Evolutionary conservation across 1,140 invertebrate species (phyloP).

Genomic region (Zaprionus inermis): DNA sequence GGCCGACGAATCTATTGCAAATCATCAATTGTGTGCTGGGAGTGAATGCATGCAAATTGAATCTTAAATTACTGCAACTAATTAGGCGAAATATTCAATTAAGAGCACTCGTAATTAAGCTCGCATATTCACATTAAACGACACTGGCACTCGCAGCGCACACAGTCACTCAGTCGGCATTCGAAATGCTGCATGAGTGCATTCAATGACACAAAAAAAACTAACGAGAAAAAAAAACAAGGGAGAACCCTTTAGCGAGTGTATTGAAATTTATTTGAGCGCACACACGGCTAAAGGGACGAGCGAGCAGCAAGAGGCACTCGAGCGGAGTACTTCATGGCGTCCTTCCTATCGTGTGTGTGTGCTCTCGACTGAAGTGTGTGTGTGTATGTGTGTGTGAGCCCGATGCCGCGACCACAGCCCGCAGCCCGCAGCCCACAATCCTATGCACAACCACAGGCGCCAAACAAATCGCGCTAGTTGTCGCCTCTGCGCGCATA

Average conservation of each 20-base stretch:
- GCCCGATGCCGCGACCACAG: neutral
- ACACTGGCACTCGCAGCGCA: slow-evolving; percentile 29
- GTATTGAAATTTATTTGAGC: slow-evolving; percentile 50
- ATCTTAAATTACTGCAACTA: slow-evolving; percentile 10
- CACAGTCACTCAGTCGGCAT: slow-evolving; percentile 24
- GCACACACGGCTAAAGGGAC: slow-evolving; percentile 24
- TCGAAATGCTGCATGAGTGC: slow-evolving; percentile 30
- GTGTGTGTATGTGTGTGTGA: neutral
- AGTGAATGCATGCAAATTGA: neutral
- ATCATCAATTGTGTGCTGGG: neutral
- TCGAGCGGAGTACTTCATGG: neutral
- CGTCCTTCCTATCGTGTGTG: slow-evolving; percentile 27
- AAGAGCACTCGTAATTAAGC: slow-evolving; percentile 38
- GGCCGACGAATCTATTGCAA: no score
- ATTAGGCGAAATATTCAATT: slow-evolving; percentile 28
- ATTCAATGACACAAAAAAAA: slow-evolving; percentile 28
- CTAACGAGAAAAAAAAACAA: slow-evolving; percentile 27
- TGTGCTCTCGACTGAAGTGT: slow-evolving; percentile 7
- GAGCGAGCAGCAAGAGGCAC: slow-evolving; percentile 24
- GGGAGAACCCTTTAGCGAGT: slow-evolving; percentile 10
- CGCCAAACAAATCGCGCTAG: slow-evolving; percentile 32
- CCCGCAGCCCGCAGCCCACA: neutral
- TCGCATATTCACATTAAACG: slow-evolving; percentile 37
- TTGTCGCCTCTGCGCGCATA: slow-evolving; percentile 44
- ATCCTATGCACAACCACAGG: neutral